Evolutionary conservation across 2,888 invertebrate species (phyloP), one percentile per base, ranked within the genome.

Genomic region (Caenorhabditis wallacei): DNA sequence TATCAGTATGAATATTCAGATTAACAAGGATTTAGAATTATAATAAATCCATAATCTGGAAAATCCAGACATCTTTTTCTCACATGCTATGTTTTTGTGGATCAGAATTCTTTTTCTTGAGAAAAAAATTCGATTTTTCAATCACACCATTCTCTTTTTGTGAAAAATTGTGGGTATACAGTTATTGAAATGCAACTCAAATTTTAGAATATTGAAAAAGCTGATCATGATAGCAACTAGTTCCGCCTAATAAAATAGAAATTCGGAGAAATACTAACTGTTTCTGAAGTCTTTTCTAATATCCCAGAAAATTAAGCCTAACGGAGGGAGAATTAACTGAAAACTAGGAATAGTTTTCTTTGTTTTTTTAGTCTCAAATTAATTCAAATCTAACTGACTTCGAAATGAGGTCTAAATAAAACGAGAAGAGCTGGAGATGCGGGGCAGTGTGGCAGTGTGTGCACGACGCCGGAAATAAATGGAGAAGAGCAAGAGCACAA

Each of bases 401-500:
- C 20, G 61, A 26, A 46, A 46, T 30, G 30, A 30, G 30, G 4
- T 30, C 8, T 13, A 51, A 59, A 66, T 37, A 54, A 54, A 20
- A 57, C 16, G 71, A 63, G 61, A 53, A 40, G 46, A 53, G 68
- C 37, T 20, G 18, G 26, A 51, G 48, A 59, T 56, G 59, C 51
- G 48, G n/a, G n/a, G 16, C 48, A 57, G 57, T 57, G 69, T 61
- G 64, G 20, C 64, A 64, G 48, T 64, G 76, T 64, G 76, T 61
- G 76, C 76, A 68, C 69, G 69, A 68, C 69, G 68, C 69, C 76
- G 76, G 76, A 76, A 76, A 76, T 76, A 76, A 76, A 68, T 76
- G 76, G 76, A 76, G 76, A 76, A 76, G 76, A 59, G 61, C 59
- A 35, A 59, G 48, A 69, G 66, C 66, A 66, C 22, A 69, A 76